These are phyloP conservation scores for Agrochola lota DNA, from an alignment of 2,888 invertebrate genomes.

Conservation along the genomic window DNA sequence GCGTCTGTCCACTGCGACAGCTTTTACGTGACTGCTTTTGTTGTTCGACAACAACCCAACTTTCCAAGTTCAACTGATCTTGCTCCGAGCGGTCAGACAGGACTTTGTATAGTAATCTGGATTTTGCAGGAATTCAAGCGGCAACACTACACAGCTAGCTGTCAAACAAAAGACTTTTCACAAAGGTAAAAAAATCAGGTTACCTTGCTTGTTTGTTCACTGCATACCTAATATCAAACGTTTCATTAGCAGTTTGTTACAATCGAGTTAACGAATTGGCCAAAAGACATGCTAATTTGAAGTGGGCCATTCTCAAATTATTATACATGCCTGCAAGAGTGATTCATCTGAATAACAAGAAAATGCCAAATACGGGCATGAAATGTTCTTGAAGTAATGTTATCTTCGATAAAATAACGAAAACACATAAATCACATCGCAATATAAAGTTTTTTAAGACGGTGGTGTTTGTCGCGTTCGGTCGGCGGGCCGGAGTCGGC, in stretches of 20 bases:
- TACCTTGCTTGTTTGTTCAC: conserved; percentile 43
- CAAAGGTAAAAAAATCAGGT: conserved; percentile 42
- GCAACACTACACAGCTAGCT: conserved; percentile 39
- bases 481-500: conserved; percentile 60
- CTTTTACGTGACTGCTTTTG: conserved; percentile 79
- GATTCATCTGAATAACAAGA: conserved; percentile 46
- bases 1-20: conserved; percentile 77
- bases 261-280: conserved; percentile 38
- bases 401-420: conserved; percentile 46
- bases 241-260: conserved; percentile 50
- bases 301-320: conserved; percentile 25
- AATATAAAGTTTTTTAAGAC: conserved; percentile 70
- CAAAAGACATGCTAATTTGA: conserved; percentile 28
- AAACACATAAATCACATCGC: conserved; percentile 69
- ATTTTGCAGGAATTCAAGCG: conserved; percentile 56
- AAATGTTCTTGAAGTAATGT: conserved; percentile 35
- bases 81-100: conserved; percentile 59
- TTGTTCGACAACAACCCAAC: conserved; percentile 64
- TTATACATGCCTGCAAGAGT: conserved; percentile 16
- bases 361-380: conserved; percentile 29
- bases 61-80: conserved; percentile 65
- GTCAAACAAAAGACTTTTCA: conserved; percentile 39
- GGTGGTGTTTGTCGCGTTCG: conserved; percentile 60
- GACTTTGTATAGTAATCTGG: conserved; percentile 61
- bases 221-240: conserved; percentile 28